Conservation (phyloP, 2,888 invertebrate species). For the Cerastis rubricosa region DNA sequence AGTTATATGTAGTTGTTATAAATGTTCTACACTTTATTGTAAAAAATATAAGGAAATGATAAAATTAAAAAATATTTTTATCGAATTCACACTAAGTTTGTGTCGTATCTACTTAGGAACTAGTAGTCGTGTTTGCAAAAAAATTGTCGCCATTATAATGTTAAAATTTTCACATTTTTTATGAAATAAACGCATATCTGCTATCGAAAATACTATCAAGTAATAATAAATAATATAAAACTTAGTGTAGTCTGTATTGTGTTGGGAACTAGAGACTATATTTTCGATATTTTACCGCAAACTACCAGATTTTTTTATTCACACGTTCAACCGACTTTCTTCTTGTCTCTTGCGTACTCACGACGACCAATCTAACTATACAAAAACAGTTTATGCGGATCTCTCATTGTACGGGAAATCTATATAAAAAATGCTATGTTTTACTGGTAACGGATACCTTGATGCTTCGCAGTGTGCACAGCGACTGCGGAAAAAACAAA, state of each 20-base stretch:
- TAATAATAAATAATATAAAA: slow-evolving; percentile 18
- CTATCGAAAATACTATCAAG: slow-evolving; percentile 36
- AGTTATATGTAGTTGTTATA: slow-evolving; percentile 38
- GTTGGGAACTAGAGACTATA: slow-evolving; percentile 29
- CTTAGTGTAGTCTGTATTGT: slow-evolving; percentile 16
- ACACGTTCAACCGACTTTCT: neutral
- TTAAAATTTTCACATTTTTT: slow-evolving; percentile 52
- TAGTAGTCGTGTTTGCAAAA: slow-evolving; percentile 35
- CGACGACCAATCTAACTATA: neutral
- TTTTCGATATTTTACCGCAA: slow-evolving; percentile 17
- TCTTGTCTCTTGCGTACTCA: neutral
- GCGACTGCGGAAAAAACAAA: neutral
- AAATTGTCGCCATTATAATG: slow-evolving; percentile 21
- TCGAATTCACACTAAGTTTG: slow-evolving; percentile 16
- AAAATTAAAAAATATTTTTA: slow-evolving; percentile 36
- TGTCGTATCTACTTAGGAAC: slow-evolving; percentile 31
- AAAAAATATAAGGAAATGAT: neutral
- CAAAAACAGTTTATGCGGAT: too few species aligned
- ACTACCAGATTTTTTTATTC: neutral
- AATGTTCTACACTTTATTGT: slow-evolving; percentile 33
- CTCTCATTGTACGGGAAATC: too few species aligned
- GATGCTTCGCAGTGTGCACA: too few species aligned
- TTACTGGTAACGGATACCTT: too few species aligned
- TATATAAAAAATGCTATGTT: too few species aligned
- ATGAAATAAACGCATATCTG: slow-evolving; percentile 60